A percentile compares a stretch with the other conserved stretches of the same genome.
Conservation (phyloP, 2,113 vertebrate genomes). For the Melanerpes aurifrons region DNA sequence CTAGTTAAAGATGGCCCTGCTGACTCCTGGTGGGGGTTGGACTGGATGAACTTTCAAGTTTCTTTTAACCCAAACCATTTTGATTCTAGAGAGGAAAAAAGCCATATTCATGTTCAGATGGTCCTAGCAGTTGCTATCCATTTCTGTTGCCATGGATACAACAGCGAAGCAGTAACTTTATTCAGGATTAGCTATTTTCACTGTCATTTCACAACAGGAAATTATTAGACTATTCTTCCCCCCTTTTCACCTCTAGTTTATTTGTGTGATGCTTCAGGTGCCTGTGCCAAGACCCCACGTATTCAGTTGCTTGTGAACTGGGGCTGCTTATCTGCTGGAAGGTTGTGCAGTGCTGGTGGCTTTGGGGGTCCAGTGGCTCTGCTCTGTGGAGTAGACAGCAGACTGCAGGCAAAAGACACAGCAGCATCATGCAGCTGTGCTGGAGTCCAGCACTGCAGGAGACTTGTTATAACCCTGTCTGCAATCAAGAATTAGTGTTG, state of each 20-base stretch:
- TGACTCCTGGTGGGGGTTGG: too few species aligned
- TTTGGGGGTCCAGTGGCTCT: neutral
- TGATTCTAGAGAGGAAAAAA: neutral
- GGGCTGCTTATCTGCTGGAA: neutral
- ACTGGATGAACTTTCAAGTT: too few species aligned
- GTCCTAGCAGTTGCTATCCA: neutral
- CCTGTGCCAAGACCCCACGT: neutral
- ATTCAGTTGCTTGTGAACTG: fast-evolving
- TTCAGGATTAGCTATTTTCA: conserved; percentile 38
- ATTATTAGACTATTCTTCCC: neutral
- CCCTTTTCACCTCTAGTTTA: neutral
- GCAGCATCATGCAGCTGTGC: neutral
- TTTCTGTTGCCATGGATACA: conserved; percentile 47
- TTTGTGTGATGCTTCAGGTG: neutral
- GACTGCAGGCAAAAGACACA: neutral
- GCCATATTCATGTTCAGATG: fast-evolving
- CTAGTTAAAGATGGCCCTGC: too few species aligned
- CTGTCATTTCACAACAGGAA: conserved; percentile 28
- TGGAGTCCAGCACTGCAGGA: fast-evolving
- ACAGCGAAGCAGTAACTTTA: neutral
- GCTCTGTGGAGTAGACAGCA: neutral
- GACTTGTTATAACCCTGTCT: neutral
- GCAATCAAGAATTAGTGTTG: neutral
- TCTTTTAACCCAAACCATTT: too few species aligned
- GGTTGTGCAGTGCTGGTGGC: fast-evolving